Evolutionary conservation across 53 echinoderm and acorn worm species (phyloP), one percentile per base, ranked within the genome.

Genomic region (Holothuria scabra): DNA sequence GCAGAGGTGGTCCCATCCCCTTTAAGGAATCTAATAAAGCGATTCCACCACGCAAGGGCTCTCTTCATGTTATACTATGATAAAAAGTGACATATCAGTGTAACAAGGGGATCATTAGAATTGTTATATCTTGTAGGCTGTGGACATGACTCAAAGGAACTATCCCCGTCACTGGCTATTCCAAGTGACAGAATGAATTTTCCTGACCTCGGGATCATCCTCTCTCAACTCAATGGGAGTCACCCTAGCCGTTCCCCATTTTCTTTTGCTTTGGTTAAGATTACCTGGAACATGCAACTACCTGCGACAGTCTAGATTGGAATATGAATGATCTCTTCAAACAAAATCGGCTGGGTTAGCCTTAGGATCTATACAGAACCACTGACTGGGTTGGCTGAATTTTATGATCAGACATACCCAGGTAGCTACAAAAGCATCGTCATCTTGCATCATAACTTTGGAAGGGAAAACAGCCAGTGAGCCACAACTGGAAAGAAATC

Each of bases 341-440:
- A 81, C 87, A 2, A 57, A 11, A 2, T 52, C 52, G 72, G 56
- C 12, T 68, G 65, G 65, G 24, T 64, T 25, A 52, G 18, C 18
- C 52, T 52, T 52, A 52, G 52, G 1, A 16, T 52, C 52, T 52
- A 52, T 52, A 16, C 18, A 52, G 52, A 52, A 9, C 52, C 52
- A 52, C 18, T 52, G 52, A 52, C 52, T 48, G 48, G 48, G 48
- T 48, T 48, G 9, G 14, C 48, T 48, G 12, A 14, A 52, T 52
- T 52, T 18, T 52, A 14, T 52, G 18, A 52, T 52, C 52, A 52
- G 18, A 52, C 52, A 35, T 14, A 87, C 58, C 28, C 86, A 74
- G 52, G 83, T 86, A 20, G 81, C 90, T 1, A 90, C 76, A 65
- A 82, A 86, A 2, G 68, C 79, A 30, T 90, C n/a, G n/a, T n/a